A percentile compares a stretch with the other conserved stretches of the same genome.
phyloP scores from a whole-genome alignment of 2,113 vertebrate species.

The Neolamprologus falcicula region DNA sequence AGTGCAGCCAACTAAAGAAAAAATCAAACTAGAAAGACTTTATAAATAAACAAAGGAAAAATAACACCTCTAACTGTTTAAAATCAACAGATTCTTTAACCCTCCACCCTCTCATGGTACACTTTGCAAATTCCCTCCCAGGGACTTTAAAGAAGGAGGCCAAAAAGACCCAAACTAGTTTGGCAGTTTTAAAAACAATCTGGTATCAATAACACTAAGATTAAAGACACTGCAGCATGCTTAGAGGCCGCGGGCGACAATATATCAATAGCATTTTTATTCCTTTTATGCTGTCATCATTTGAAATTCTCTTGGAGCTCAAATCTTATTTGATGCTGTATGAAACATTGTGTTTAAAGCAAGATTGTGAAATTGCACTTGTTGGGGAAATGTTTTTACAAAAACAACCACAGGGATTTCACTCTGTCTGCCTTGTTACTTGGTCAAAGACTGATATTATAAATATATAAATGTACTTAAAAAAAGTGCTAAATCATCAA shows the following conservation, averaged over 20 bases:
- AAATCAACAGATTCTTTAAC: neutral
- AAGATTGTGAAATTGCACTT: neutral
- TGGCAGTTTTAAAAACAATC: neutral
- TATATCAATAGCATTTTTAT: neutral
- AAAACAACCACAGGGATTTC: neutral
- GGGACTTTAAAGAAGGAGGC: neutral
- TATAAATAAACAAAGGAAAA: neutral
- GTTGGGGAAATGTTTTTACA: neutral
- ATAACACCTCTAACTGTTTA: neutral
- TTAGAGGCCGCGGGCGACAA: neutral
- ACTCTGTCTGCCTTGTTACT: neutral
- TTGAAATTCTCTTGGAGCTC: neutral
- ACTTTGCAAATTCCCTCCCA: neutral
- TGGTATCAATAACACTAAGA: neutral
- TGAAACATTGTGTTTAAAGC: neutral
- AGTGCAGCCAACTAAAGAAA: neutral
- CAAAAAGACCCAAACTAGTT: neutral
- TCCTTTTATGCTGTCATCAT: neutral
- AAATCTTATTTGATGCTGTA: neutral
- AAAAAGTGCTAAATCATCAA: neutral
- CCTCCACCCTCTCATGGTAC: accelerated
- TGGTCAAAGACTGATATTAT: neutral
- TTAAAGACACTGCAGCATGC: neutral
- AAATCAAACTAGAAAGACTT: neutral
- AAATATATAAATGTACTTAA: neutral